phyloP scores from a whole-genome alignment of 2,113 vertebrate genomes.

The Cricetomys ansorgei region DNA sequence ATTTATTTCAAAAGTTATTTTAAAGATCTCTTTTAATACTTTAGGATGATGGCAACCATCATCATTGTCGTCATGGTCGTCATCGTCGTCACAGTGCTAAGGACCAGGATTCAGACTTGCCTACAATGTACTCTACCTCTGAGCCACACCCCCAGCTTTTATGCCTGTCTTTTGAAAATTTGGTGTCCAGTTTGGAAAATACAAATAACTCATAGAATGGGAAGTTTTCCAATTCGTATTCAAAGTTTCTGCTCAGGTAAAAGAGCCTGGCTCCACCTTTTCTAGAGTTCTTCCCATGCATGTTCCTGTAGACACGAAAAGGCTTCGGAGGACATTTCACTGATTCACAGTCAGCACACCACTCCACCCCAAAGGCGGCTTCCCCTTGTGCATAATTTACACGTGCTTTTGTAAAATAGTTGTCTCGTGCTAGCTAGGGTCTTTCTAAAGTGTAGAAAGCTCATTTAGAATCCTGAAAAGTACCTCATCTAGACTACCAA shows the following conservation, averaged over 20 bases:
- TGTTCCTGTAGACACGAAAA: background rate
- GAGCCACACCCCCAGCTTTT: background rate
- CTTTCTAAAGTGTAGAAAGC: background rate
- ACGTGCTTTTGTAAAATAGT: background rate
- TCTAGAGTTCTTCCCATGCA: background rate
- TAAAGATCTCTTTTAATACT: background rate
- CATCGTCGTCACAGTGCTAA: background rate
- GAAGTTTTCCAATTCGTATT: background rate
- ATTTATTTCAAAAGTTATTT: background rate
- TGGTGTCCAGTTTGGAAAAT: constrained; percentile 14
- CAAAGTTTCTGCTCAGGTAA: background rate
- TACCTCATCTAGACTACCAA: background rate
- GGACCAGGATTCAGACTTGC: background rate
- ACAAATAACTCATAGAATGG: background rate
- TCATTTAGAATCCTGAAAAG: constrained; percentile 21
- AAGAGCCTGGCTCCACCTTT: background rate
- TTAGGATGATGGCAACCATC: too few relatives aligned
- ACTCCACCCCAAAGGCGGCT: background rate
- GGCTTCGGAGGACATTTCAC: background rate
- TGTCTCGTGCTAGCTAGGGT: background rate
- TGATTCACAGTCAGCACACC: fast-evolving
- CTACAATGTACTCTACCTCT: background rate
- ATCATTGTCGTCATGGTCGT: background rate
- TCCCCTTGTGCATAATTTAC: background rate
- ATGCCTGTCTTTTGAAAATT: background rate